Evolutionary conservation across 2,113 vertebrate species (phyloP), one percentile per base, ranked within the genome.

Genomic region (Hydrochoerus hydrochaeris): DNA sequence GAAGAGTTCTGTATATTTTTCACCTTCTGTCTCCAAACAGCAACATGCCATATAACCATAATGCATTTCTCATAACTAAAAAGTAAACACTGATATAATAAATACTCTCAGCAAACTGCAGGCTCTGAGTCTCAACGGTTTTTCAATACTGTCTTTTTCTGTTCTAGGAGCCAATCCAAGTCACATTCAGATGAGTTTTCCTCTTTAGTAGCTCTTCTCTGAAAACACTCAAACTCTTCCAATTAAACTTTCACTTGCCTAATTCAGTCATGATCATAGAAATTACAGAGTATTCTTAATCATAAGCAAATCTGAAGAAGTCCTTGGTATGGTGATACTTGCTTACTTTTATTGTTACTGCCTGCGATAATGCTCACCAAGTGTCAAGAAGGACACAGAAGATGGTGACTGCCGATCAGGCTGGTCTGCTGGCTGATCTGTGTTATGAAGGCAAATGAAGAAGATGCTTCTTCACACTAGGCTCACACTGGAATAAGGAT

Each of bases 131-230:
- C 86, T 92, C 32, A 92, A 17, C 17, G 65, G 22, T 80, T 60
- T 84, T 80, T 80, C 54, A 73, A 26, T 83, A 86, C 94, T 44
- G 17, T n/a, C 17, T 4, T 73, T 90, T 92, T 73, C 7, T 81
- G 26, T 90, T 82, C 57, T 26, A 85, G 57, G 35, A 81, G 7
- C 24, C 78, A 78, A 46, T 87, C 11, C 32, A 82, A 77, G 26
- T 90, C 65, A 92, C 57, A 91, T 82, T 94, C 91, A 88, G 58
- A 88, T 2, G 5, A 95, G 5, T 73, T 93, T 38, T 81, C 24
- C 46, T 80, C 58, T 69, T 84, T 32, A 63, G 46, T 60, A 71
- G 52, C 46, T 85, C 20, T 65, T 75, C 22, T 67, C 30, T 44
- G 44, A 94, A 92, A 11, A 38, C 35, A 71, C 28, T 57, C 26